phyloP scores from a whole-genome alignment of 2,797 vertebrate genomes.

The Trichosurus vulpecula region DNA sequence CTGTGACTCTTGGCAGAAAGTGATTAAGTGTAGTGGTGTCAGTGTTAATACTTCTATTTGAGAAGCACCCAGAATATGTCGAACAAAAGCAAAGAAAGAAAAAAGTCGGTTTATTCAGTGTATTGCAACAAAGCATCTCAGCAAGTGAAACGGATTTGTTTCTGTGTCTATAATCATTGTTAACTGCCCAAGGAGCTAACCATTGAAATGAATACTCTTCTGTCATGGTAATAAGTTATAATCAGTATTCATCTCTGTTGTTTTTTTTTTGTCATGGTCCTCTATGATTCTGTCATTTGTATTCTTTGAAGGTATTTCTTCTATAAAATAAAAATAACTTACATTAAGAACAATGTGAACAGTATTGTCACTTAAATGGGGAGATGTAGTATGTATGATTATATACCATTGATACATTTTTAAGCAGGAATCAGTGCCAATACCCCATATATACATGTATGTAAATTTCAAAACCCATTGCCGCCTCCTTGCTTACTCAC shows the following conservation, averaged over 20 bases:
- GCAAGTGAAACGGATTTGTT: conserved; percentile 52
- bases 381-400: background rate
- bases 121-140: background rate
- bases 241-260: conserved; percentile 84
- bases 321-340: conserved; percentile 87
- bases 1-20: conserved; percentile 8
- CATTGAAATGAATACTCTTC: conserved; percentile 76
- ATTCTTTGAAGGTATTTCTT: conserved; percentile 86
- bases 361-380: conserved; percentile 51
- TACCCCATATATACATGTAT: background rate
- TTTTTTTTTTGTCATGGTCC: conserved; percentile 84
- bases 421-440: background rate
- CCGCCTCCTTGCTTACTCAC: background rate
- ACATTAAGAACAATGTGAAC: conserved; percentile 77
- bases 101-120: background rate
- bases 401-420: background rate
- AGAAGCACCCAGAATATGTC: background rate
- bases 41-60: conserved; percentile 14
- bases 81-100: background rate
- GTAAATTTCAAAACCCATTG: background rate
- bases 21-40: background rate
- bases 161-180: conserved; percentile 45
- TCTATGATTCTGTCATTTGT: conserved; percentile 84
- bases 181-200: conserved; percentile 70
- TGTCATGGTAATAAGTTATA: conserved; percentile 81